Evolutionary conservation across 1,140 invertebrate genomes (phyloP).

Genomic region (Nylanderia fulva): DNA sequence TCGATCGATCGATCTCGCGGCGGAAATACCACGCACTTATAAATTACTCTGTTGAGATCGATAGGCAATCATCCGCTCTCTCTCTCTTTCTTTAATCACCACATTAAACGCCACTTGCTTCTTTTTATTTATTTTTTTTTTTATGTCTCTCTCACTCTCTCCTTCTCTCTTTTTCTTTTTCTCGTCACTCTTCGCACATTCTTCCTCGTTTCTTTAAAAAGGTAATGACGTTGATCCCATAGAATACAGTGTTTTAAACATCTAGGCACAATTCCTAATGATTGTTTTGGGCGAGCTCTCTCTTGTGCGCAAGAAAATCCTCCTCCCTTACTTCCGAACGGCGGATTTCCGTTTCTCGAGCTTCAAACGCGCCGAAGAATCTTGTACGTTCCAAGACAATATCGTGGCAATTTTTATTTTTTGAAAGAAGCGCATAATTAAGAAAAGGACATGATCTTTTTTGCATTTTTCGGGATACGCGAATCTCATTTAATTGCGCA

Average conservation of each 20-base stretch:
- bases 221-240: conserved; percentile 81
- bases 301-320: conserved; percentile 74
- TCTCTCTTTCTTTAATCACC: conserved; percentile 37
- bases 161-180: conserved; percentile 37
- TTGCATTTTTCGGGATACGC: background rate
- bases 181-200: conserved; percentile 27
- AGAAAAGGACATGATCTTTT: background rate
- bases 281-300: conserved; percentile 79
- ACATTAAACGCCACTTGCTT: conserved; percentile 42
- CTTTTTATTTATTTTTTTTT: background rate
- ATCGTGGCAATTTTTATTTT: background rate
- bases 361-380: conserved; percentile 16
- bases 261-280: conserved; percentile 83
- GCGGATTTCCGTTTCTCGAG: conserved; percentile 30
- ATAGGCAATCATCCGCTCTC: conserved; percentile 45
- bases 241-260: conserved; percentile 80
- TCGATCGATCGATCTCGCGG: conserved; percentile 34
- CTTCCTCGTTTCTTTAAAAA: conserved; percentile 63
- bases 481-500: background rate
- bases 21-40: conserved; percentile 48
- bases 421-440: conserved; percentile 1
- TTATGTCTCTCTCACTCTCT: conserved; percentile 31
- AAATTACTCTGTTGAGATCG: conserved; percentile 49
- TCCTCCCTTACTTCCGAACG: conserved; percentile 36
- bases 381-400: background rate